Conservation (phyloP, 1,140 invertebrate species). For the Carcinoscorpius rotundicauda region DNA sequence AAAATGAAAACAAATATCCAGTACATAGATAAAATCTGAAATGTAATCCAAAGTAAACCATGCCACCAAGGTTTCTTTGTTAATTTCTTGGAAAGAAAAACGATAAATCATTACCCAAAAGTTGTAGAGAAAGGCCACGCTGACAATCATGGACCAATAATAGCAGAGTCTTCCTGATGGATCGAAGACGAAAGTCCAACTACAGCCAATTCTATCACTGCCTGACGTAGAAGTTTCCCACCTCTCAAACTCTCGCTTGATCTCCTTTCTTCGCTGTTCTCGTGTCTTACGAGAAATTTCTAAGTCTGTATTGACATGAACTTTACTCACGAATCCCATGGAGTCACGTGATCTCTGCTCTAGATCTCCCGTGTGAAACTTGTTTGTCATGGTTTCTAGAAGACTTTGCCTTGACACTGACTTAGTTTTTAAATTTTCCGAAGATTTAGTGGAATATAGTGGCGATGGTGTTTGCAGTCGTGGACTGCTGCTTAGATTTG, state of each 20-base stretch:
- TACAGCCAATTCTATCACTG: constrained; percentile 36
- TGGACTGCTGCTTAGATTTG: constrained; percentile 30
- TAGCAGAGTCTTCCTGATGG: constrained; percentile 74
- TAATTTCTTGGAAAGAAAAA: constrained; percentile 84
- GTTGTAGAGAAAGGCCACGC: constrained; percentile 95
- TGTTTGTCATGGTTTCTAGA: constrained; percentile 49
- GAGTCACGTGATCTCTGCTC: constrained; percentile 26
- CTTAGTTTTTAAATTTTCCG: constrained; percentile 33
- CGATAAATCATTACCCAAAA: constrained; percentile 98
- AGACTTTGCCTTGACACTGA: constrained; percentile 44
- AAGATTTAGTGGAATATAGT: constrained; percentile 29
- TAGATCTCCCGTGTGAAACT: constrained; percentile 40
- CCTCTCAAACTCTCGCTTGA: constrained; percentile 48
- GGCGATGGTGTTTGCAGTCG: constrained; percentile 21
- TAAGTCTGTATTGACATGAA: constrained; percentile 23
- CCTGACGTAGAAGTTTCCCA: constrained; percentile 30
- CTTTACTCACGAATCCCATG: constrained; percentile 31
- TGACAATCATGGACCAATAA: constrained; percentile 95
- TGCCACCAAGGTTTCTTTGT: constrained; percentile 59
- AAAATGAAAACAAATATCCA: constrained; percentile 95
- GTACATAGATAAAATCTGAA: constrained; percentile 87
- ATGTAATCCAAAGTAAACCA: constrained; percentile 97
- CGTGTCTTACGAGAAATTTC: constrained; percentile 20
- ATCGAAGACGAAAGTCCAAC: constrained; percentile 63
- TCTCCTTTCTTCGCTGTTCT: constrained; percentile 41